phyloP scores from a whole-genome alignment of 2,797 vertebrate genomes.

The Lophotriccus pileatus region DNA sequence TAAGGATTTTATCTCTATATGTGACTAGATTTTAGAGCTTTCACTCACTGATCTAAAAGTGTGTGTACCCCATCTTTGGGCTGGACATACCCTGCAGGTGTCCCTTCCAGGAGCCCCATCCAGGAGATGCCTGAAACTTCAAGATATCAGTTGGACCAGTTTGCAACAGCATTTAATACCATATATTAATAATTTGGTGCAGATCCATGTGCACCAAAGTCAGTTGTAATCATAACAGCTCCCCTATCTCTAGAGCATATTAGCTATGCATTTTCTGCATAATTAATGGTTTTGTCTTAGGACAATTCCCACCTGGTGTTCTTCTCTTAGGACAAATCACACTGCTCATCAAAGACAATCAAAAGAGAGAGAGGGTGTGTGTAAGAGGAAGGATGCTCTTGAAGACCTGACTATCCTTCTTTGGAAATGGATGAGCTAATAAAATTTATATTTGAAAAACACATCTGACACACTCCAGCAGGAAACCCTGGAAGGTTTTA shows the following conservation, averaged over 20 bases:
- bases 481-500: not conserved
- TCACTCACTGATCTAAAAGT: not conserved
- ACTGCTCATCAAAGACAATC: not conserved
- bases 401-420: fast-evolving
- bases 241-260: not conserved
- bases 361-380: not conserved
- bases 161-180: not conserved
- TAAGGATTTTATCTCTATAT: not conserved
- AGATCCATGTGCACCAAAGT: not conserved
- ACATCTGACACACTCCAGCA: not conserved
- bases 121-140: not conserved
- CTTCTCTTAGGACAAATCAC: not conserved
- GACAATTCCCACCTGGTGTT: not conserved
- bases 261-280: not conserved
- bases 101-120: not conserved
- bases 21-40: not conserved
- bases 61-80: not conserved
- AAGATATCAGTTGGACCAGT: not conserved
- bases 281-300: not conserved
- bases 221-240: not conserved
- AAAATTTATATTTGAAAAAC: not conserved
- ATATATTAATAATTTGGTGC: no score
- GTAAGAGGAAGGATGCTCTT: fast-evolving
- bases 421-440: not conserved
- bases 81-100: not conserved